Evolutionary conservation across 2,888 invertebrate species (phyloP).

Genomic region (Halictus quadricinctus): DNA sequence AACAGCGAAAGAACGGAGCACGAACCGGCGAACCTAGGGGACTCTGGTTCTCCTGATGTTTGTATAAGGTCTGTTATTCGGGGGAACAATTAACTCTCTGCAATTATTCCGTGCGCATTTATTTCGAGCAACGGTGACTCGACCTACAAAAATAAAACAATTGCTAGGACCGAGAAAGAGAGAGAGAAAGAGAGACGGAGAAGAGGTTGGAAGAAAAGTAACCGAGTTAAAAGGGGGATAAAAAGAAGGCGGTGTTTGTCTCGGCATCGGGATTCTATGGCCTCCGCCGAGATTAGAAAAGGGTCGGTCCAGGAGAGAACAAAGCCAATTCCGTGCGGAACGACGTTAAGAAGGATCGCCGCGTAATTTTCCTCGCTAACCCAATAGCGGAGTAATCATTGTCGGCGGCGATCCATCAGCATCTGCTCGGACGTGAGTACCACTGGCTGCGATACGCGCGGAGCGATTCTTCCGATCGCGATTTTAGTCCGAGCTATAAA

Average conservation of each 20-base stretch:
- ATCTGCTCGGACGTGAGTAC: slow-evolving; percentile 28
- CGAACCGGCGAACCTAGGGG: background rate
- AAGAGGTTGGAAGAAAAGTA: background rate
- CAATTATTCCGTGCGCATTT: background rate
- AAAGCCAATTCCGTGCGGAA: background rate
- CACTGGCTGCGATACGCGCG: slow-evolving; percentile 42
- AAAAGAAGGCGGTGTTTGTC: background rate
- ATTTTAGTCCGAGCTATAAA: slow-evolving; percentile 56
- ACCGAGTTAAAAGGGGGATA: slow-evolving; percentile 1
- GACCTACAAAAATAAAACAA: slow-evolving; percentile 6
- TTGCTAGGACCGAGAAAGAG: background rate
- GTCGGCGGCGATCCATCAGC: slow-evolving; percentile 1
- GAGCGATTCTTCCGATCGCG: slow-evolving; percentile 10
- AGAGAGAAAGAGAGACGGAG: background rate
- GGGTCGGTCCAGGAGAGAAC: background rate
- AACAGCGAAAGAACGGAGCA: background rate
- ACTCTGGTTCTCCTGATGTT: background rate
- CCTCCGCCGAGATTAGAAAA: background rate
- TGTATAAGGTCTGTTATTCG: background rate
- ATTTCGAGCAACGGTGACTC: background rate
- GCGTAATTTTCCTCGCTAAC: slow-evolving; percentile 19
- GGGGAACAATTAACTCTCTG: background rate
- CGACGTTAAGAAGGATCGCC: slow-evolving; percentile 8
- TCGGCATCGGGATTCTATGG: background rate
- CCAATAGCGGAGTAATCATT: slow-evolving; percentile 37